These are phyloP conservation scores for Plutomurus gul DNA, from an alignment of 1,140 invertebrate genomes.

Conservation along the genomic window DNA sequence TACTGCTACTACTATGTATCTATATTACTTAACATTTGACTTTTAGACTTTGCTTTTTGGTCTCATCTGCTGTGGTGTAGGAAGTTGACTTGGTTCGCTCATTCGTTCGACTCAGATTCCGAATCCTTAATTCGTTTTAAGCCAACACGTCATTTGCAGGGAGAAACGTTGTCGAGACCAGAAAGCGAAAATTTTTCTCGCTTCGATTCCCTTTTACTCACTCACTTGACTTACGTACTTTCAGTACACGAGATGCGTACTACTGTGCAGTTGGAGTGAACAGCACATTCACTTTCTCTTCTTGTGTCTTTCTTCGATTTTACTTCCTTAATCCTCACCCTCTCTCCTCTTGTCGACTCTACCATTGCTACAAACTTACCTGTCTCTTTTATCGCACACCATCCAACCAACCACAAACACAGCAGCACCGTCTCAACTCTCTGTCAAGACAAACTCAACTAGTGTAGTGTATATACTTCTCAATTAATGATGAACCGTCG, in stretches of 20 bases:
- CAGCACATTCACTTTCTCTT: too few species aligned
- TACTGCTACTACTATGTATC: not conserved
- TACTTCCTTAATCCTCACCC: too few species aligned
- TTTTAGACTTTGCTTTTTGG: not conserved
- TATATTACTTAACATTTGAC: slow-evolving; percentile 6
- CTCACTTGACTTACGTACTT: not conserved
- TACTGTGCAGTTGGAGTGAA: too few species aligned
- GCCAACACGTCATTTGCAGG: slow-evolving; percentile 52
- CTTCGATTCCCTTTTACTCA: slow-evolving; percentile 43
- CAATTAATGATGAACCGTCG: too few species aligned
- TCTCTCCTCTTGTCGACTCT: too few species aligned
- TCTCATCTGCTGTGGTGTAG: not conserved
- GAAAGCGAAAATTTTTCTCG: slow-evolving; percentile 51
- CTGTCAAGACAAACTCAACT: too few species aligned
- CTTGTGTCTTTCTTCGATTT: not conserved
- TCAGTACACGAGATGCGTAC: too few species aligned
- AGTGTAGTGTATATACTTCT: too few species aligned
- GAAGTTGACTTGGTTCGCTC: slow-evolving; percentile 2
- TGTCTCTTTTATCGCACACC: not conserved
- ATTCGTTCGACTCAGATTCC: slow-evolving; percentile 12
- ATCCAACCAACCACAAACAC: too few species aligned
- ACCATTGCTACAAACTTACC: not conserved
- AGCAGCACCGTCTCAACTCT: too few species aligned
- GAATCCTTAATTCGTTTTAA: slow-evolving; percentile 50
- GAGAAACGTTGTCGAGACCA: slow-evolving; percentile 47